Conservation (phyloP, 2,888 invertebrate species). For the Colletes collaris region DNA sequence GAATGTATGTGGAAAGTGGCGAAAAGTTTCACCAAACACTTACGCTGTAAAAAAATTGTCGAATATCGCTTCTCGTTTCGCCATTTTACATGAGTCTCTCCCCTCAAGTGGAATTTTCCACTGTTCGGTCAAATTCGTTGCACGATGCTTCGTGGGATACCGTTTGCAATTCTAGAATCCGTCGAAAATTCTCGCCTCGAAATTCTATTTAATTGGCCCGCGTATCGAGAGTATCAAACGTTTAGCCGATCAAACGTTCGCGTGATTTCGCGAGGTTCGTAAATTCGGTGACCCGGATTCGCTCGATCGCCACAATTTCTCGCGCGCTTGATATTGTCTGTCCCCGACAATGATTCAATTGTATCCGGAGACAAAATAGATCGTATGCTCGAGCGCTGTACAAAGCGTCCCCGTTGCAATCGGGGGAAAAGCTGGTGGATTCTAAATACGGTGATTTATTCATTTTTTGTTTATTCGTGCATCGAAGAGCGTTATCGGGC, state of each 20-base stretch:
- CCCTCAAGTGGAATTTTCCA: slow-evolving; percentile 31
- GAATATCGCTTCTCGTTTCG: neutral
- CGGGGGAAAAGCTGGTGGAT: too few species aligned
- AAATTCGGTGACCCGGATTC: slow-evolving; percentile 43
- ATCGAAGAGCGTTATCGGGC: slow-evolving; percentile 9
- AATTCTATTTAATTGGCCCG: slow-evolving; percentile 3
- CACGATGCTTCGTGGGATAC: neutral
- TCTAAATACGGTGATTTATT: slow-evolving; percentile 3
- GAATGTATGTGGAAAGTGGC: too few species aligned
- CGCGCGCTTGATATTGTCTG: slow-evolving; percentile 13
- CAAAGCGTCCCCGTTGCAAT: too few species aligned
- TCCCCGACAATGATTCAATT: slow-evolving; percentile 50
- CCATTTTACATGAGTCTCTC: slow-evolving; percentile 17
- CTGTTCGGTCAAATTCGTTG: slow-evolving; percentile 11
- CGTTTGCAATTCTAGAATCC: slow-evolving; percentile 1
- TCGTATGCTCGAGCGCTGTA: slow-evolving; percentile 5
- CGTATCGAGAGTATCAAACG: slow-evolving; percentile 16
- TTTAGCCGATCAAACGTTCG: neutral
- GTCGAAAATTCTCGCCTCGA: neutral
- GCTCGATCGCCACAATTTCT: slow-evolving; percentile 45
- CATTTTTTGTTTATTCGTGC: neutral
- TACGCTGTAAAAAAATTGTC: too few species aligned
- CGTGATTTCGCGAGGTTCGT: slow-evolving; percentile 37
- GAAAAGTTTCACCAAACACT: too few species aligned
- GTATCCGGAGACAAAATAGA: slow-evolving; percentile 33